These are phyloP conservation scores for Sarcophaga peregrina DNA, from an alignment of 1,140 invertebrate genomes.

Conservation along the genomic window DNA sequence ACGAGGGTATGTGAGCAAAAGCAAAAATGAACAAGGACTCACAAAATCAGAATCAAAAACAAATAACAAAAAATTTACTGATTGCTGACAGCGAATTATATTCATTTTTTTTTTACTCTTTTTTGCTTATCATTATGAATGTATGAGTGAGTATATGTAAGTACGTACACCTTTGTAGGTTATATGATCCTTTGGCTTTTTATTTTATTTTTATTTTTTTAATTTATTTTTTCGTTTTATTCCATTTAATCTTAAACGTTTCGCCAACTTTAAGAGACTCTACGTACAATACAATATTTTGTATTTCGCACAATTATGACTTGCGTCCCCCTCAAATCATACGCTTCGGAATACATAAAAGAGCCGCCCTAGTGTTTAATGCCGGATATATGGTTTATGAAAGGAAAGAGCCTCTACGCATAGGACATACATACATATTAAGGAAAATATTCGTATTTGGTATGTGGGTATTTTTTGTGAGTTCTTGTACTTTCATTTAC, in stretches of 20 bases:
- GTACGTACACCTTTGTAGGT: background rate
- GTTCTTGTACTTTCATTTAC: too few species aligned
- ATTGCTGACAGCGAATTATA: background rate
- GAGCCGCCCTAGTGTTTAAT: background rate
- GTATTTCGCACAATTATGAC: conserved; percentile 34
- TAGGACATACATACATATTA: background rate
- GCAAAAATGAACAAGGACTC: conserved; percentile 34
- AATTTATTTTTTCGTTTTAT: too few species aligned
- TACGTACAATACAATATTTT: background rate
- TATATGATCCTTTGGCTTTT: background rate
- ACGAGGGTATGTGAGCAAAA: background rate
- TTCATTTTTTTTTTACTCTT: too few species aligned
- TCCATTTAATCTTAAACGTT: background rate
- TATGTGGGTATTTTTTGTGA: too few species aligned
- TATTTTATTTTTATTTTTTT: background rate
- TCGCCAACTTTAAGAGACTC: background rate
- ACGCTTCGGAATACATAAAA: conserved; percentile 2
- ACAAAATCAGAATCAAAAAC: background rate
- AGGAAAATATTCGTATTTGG: background rate
- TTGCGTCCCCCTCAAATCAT: conserved; percentile 26
- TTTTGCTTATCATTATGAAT: too few species aligned
- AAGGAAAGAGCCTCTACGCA: background rate
- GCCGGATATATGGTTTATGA: background rate
- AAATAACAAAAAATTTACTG: background rate
- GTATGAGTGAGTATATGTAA: background rate